phyloP scores from a whole-genome alignment of 2,113 vertebrate genomes.

The Rafetus swinhoei region DNA sequence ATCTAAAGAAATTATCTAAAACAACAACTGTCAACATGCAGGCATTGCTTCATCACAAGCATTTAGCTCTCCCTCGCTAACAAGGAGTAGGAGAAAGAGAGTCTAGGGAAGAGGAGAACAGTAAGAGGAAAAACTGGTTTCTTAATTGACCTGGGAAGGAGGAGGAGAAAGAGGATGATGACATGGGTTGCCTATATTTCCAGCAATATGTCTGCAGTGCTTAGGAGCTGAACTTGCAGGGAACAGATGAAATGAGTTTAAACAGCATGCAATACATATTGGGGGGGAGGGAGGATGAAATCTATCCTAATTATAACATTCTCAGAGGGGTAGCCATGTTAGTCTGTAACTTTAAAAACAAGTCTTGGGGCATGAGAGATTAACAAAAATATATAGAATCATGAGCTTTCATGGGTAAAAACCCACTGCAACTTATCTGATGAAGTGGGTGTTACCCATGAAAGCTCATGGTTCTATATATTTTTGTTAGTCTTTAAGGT shows the following conservation, averaged over 20 bases:
- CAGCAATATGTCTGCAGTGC: slow-evolving; percentile 27
- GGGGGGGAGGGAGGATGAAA: not conserved
- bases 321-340: too few relatives aligned
- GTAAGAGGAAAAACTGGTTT: slow-evolving; percentile 76
- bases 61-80: slow-evolving; percentile 18
- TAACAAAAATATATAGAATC: too few relatives aligned
- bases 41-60: slow-evolving; percentile 62
- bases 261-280: not conserved
- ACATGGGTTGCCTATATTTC: slow-evolving; percentile 58
- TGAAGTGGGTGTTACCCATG: too few relatives aligned
- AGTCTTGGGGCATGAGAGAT: too few relatives aligned
- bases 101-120: slow-evolving; percentile 21
- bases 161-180: slow-evolving; percentile 48
- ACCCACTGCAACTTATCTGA: too few relatives aligned
- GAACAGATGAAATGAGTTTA: slow-evolving; percentile 1
- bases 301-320: not conserved
- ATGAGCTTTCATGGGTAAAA: too few relatives aligned
- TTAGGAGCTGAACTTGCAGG: slow-evolving; percentile 41
- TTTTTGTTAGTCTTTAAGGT: too few relatives aligned
- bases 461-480: too few relatives aligned
- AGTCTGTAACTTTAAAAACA: too few relatives aligned
- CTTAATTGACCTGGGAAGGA: slow-evolving; percentile 67
- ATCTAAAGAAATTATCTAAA: slow-evolving; percentile 57
- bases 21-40: slow-evolving; percentile 53
- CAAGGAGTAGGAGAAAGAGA: not conserved